phyloP scores from a whole-genome alignment of 2,888 invertebrate species.

The Lucinisca nassula region DNA sequence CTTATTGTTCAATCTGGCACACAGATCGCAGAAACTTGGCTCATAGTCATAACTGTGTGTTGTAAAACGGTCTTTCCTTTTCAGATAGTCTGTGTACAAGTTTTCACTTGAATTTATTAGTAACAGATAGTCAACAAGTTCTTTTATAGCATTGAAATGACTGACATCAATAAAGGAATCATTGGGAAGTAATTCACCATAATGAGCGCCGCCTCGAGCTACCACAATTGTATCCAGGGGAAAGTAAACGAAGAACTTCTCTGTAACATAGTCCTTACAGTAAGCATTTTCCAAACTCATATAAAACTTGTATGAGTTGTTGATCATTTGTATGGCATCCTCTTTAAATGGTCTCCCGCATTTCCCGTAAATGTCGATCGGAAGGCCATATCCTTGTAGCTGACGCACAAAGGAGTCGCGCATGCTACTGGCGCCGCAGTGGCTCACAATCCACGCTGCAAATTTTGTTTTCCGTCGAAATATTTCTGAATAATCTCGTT shows the following conservation, averaged over 20 bases:
- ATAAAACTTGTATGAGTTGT: slow-evolving; percentile 6
- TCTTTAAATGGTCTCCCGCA: slow-evolving; percentile 56
- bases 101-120: slow-evolving; percentile 35
- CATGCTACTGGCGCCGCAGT: slow-evolving; percentile 66
- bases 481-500: neutral
- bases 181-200: slow-evolving; percentile 20
- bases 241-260: slow-evolving; percentile 16
- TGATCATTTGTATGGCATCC: neutral
- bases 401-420: slow-evolving; percentile 67
- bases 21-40: slow-evolving; percentile 15
- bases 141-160: neutral
- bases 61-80: neutral
- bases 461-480: slow-evolving; percentile 44
- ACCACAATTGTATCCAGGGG: slow-evolving; percentile 20
- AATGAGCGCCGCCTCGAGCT: slow-evolving; percentile 39
- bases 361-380: slow-evolving; percentile 70
- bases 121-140: slow-evolving; percentile 7
- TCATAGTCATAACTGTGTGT: neutral
- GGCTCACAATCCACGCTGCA: slow-evolving; percentile 76
- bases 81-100: slow-evolving; percentile 25
- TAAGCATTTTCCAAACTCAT: slow-evolving; percentile 13
- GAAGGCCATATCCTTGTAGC: slow-evolving; percentile 60
- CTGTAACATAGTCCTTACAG: slow-evolving; percentile 11
- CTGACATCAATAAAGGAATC: slow-evolving; percentile 27
- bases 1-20: slow-evolving; percentile 33